These are phyloP conservation scores for Luehdorfia chinensis DNA, from an alignment of 1,140 invertebrate genomes.

Conservation along the genomic window DNA sequence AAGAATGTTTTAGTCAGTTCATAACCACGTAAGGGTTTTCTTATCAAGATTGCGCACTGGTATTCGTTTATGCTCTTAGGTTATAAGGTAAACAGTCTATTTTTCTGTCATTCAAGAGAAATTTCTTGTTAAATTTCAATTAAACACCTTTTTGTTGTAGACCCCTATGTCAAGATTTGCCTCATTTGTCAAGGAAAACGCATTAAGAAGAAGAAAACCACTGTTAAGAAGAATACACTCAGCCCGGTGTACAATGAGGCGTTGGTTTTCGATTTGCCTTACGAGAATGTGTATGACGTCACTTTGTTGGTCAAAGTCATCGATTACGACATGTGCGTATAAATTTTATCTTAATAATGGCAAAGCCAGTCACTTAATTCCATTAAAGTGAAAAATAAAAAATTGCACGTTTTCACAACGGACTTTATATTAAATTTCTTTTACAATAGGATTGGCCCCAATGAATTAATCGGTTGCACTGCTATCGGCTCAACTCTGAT, in stretches of 20 bases:
- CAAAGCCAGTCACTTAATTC: too few species aligned
- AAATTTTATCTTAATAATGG: too few species aligned
- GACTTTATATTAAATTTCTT: conserved; percentile 10
- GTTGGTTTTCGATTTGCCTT: conserved; percentile 87
- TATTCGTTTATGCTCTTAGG: too few species aligned
- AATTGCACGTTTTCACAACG: too few species aligned
- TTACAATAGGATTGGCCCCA: conserved; percentile 85
- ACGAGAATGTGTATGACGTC: conserved; percentile 88
- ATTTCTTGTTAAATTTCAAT: too few species aligned
- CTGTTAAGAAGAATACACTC: conserved; percentile 89
- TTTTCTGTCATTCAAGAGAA: too few species aligned
- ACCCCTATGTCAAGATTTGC: conserved; percentile 92
- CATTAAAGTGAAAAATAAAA: too few species aligned
- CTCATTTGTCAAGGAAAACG: conserved; percentile 86
- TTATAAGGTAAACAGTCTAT: too few species aligned
- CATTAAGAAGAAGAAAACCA: conserved; percentile 94
- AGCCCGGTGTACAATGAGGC: conserved; percentile 94
- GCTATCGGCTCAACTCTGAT: conserved; percentile 87
- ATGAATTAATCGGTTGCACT: conserved; percentile 91
- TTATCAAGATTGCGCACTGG: too few species aligned
- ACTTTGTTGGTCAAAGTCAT: conserved; percentile 91
- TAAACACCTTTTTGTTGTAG: conserved; percentile 69
- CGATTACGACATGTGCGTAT: conserved; percentile 90
- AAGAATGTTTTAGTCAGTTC: too few species aligned
- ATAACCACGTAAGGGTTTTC: too few species aligned